Evolutionary conservation across 1,140 invertebrate genomes (phyloP), one percentile per base, ranked within the genome.

Genomic region (Papilio xuthus): DNA sequence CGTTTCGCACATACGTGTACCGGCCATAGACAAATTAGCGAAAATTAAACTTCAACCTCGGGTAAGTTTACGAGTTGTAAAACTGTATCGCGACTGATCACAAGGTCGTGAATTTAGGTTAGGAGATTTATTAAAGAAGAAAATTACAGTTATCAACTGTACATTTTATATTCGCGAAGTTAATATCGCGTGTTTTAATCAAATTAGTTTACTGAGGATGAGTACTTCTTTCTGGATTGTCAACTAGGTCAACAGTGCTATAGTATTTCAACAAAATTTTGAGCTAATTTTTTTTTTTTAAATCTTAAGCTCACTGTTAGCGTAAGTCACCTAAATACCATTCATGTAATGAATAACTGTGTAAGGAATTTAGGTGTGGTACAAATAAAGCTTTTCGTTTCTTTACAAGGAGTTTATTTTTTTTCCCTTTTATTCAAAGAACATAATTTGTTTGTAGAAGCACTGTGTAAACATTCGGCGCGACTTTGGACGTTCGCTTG

Each of bases 31-130:
- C 60, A 67, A 67, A 67, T 67, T 67, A 67, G 60, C 60, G 60
- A 67, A 67, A 67, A 67, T 67, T 67, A 67, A 67, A 67, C 26
- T n/a, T 67, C 26, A 67, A 13, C 60, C 60, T 67, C 60, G 60
- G 60, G 60, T 28, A 67, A 67, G 60, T 67, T 72, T 42, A 72
- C 71, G 23, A 26, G 41, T 44, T 20, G 47, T 72, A 72, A 72
- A 44, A 72, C 42, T 72, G 23, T 72, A 50, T 28, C 23, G 12
- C 26, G 60, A 67, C 60, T 67, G 60, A 67, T 67, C 60, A 67
- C 60, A 67, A 67, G 60, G 60, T 67, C 60, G 60, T 13, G 60
- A 32, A 67, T 32, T 28, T 67, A 67, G 60, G 60, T 67, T 67
- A 26, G 56, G 10, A 67, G 60, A 67, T 67, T 13, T 67, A 67